Conservation (phyloP, 2,797 vertebrate genomes). For the Scleropages formosus region DNA sequence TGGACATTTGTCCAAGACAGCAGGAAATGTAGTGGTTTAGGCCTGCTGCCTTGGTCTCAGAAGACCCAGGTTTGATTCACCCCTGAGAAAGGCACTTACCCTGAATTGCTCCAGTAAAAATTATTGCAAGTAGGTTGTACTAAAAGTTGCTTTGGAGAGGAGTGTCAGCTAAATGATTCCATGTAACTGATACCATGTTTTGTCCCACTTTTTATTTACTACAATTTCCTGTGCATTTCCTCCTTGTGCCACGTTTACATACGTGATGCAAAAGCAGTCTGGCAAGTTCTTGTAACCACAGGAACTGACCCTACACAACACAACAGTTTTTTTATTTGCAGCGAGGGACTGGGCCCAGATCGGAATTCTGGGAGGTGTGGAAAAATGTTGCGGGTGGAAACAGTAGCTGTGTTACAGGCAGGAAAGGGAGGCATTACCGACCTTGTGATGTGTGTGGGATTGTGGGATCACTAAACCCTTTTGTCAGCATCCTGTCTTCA, state of each 20-base stretch:
- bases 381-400: slow-evolving; percentile 7
- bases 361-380: too few species aligned
- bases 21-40: too few species aligned
- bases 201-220: background rate
- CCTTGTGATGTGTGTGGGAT: too few species aligned
- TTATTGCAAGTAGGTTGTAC: too few species aligned
- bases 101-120: too few species aligned
- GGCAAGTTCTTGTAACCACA: slow-evolving; percentile 1
- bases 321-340: slow-evolving; percentile 13
- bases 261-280: slow-evolving; percentile 18
- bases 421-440: background rate
- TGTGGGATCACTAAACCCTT: too few species aligned
- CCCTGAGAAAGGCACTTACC: too few species aligned
- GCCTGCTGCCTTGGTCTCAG: too few species aligned
- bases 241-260: background rate
- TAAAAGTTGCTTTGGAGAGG: background rate
- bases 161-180: too few species aligned
- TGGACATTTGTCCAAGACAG: too few species aligned
- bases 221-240: background rate
- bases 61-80: too few species aligned
- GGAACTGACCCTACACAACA: slow-evolving; percentile 11
- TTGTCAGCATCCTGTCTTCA: too few species aligned
- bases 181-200: background rate
- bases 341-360: background rate
- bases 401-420: background rate